Base-by-base conservation (phyloP, 1,140 invertebrate species). In the Drosophila jambulina region DNA sequence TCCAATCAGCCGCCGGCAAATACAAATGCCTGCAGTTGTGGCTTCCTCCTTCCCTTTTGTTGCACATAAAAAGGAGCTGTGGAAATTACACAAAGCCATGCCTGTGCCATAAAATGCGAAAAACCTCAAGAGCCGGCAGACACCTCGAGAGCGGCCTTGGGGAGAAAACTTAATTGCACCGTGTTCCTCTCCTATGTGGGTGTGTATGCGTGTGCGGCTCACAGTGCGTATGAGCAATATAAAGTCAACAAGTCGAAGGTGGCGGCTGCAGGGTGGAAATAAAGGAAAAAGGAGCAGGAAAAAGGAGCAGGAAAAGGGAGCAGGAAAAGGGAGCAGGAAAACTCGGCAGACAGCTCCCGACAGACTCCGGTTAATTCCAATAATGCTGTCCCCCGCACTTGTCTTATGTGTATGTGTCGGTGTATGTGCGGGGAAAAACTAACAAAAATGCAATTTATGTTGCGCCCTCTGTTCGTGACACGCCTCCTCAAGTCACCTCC, bases 381-480 rank as follows among this genome's bases (percentile, higher is more conserved):
- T 74, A 60, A 59, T 58, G 45, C 42, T 27, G 53, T 46, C 36
- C 36, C 65, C 51, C 58, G 61, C 56, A 58, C 53, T 74, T 58
- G 15, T 25, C 42, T 69, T 34, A 40, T 58, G 59, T 64, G 40
- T 42, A 19, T 19, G n/a, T 13, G 19, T 43, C 10, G 34, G 59
- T 48, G 32, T 49, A 19, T 25, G 27, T 19, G 32, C n/a, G 21
- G 29, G 40, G 25, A 17, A 40, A 83, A 86, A 83, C 83, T 88
- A 83, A 83, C 65, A 60, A 82, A 87, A 80, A 88, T 80, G 63
- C 81, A 88, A 88, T 86, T 88, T 76, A 83, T 69, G 56, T 43
- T n/a, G 54, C 19, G 57, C 38, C 75, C 56, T 61, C 38, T 61
- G 71, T 45, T 51, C 25, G 46, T 63, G 59, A 75, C 51, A 49